A percentile compares a stretch with the other conserved stretches of the same genome.
phyloP scores from a whole-genome alignment of 2,113 vertebrate species.

The Axis porcinus region DNA sequence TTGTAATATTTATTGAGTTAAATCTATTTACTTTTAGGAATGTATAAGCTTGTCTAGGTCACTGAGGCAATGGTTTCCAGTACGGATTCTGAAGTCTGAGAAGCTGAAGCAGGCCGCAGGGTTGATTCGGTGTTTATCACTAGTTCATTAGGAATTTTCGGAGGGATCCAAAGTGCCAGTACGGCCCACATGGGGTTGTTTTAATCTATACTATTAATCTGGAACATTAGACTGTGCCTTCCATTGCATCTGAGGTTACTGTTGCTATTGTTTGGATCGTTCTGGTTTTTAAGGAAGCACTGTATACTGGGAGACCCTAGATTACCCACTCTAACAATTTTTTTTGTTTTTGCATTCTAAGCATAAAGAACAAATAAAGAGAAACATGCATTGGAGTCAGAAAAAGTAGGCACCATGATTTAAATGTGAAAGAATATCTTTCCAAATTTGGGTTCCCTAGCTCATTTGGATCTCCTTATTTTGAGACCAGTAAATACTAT shows the following conservation, averaged over 20 bases:
- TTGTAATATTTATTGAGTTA: not conserved
- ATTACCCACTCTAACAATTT: not conserved
- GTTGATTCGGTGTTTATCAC: not conserved
- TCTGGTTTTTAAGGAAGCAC: not conserved
- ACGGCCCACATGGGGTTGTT: not conserved
- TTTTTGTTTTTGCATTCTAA: not conserved
- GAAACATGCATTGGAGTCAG: not conserved
- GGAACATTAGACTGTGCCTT: not conserved
- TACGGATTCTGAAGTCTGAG: not conserved
- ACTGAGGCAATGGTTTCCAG: not conserved
- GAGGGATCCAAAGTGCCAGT: not conserved
- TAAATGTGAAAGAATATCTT: constrained; percentile 17
- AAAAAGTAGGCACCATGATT: not conserved
- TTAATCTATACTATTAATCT: not conserved
- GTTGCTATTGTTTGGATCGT: not conserved
- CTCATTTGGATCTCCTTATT: not conserved
- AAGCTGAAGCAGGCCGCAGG: not conserved
- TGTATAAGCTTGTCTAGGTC: not conserved
- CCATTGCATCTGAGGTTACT: not conserved
- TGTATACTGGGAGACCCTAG: not conserved
- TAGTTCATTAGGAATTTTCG: not conserved
- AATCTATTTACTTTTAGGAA: not conserved
- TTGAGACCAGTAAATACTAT: not conserved
- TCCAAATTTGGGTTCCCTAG: not conserved
- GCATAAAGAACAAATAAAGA: not conserved